Base-by-base conservation (phyloP, 2,113 vertebrate genomes). In the Sinocyclocheilus maitianheensis region DNA sequence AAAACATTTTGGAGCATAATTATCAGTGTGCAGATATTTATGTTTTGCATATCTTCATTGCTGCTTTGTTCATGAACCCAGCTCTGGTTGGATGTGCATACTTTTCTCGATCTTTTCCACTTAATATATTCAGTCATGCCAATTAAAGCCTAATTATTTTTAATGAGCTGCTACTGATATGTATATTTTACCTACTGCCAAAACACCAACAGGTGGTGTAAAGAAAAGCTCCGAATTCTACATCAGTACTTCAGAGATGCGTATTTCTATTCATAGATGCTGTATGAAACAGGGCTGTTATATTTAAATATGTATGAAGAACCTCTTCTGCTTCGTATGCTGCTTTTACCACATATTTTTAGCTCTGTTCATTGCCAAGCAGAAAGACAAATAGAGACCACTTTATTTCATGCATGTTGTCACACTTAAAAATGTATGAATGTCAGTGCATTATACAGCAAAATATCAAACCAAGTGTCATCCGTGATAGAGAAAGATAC, bases 301-400 rank as follows among this genome's bases (percentile, higher is more conserved):
- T 51, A 11, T 34, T 77, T 77, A 55, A 77, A 51, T 77, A 55
- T 77, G 14, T 34, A 77, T 77, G 48, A 75, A 77, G 48, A 55
- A 26, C 5, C 24, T 77, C 46, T 77, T 77, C 46, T 53, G 74
- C 43, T n/a, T 22, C 6, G 72, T 8, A 14, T 77, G 6, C 5
- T 9, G 75, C 75, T 77, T 77, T 77, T 77, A 30, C 48, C 48
- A 16, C 75, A 77, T 11, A 74, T 16, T 40, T 75, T 75, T n/a
- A 75, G 72, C 1, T 24, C 40, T n/a, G 20, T 46, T 77, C 24
- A 77, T 53, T n/a, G 8, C 24, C 46, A 20, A 37, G 67, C 34
- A 51, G 48, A 53, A 55, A 77, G 46, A 51, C n/a, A 48, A 51
- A 72, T 22, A 74, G 43, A 75, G 43, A 12, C 72, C 75, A 77